These are phyloP conservation scores for Drosophila colorata DNA, from an alignment of 2,888 invertebrate species.

Conservation along the genomic window DNA sequence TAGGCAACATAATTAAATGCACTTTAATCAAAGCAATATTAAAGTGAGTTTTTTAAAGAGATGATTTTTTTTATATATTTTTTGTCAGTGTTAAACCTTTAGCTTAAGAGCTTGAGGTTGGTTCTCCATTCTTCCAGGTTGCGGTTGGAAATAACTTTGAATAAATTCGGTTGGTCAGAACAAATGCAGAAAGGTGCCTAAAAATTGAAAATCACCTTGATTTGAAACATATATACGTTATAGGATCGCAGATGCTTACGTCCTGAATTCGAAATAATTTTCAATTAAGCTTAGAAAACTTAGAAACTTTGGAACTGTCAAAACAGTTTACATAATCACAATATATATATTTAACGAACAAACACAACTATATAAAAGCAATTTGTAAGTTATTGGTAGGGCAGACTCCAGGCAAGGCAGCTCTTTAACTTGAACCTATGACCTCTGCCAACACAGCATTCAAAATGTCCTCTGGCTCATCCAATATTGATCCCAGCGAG, in stretches of 20 bases:
- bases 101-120: no score
- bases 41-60: neutral
- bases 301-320: neutral
- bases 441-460: neutral
- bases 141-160: no score
- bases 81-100: no score
- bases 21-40: neutral
- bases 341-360: conserved; percentile 1
- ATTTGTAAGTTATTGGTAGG: conserved; percentile 1
- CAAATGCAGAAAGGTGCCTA: no score
- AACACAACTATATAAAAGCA: conserved; percentile 9
- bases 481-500: conserved; percentile 34
- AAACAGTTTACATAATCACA: conserved; percentile 3
- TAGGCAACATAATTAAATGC: neutral
- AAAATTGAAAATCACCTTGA: no score
- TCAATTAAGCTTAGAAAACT: neutral
- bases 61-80: no score
- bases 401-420: neutral
- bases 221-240: no score
- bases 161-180: no score
- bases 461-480: conserved; percentile 39
- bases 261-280: no score
- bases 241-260: no score
- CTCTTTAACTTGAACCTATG: neutral
- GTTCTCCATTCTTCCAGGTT: no score